Conservation (phyloP, 2,888 invertebrate species). For the Neoitamus cyanurus region DNA sequence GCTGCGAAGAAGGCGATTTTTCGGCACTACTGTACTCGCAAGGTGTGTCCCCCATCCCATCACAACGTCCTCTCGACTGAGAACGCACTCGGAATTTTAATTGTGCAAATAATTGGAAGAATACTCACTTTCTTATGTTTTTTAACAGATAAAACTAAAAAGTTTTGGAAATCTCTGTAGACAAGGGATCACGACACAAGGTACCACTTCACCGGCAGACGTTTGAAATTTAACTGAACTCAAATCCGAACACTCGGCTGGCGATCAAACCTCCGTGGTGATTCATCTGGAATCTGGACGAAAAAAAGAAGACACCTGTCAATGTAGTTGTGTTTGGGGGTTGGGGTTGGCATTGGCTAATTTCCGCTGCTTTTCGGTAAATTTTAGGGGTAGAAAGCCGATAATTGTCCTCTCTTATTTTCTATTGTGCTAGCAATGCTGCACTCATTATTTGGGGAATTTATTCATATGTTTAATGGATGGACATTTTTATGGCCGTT, state of each 20-base stretch:
- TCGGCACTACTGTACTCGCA: not conserved
- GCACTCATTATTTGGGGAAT: not conserved
- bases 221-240: slow-evolving; percentile 36
- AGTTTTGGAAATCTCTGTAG: not conserved
- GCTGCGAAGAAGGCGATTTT: not conserved
- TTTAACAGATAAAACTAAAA: slow-evolving; percentile 16
- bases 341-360: not conserved
- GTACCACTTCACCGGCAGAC: slow-evolving; percentile 26
- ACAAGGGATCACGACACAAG: not conserved
- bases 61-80: not conserved
- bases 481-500: not conserved
- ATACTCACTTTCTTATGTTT: slow-evolving; percentile 15
- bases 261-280: not conserved
- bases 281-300: not conserved
- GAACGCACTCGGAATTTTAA: not conserved
- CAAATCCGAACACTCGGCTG: not conserved
- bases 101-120: not conserved
- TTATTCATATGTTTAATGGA: not conserved
- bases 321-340: not conserved
- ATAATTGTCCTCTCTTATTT: not conserved
- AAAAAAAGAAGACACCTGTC: not conserved
- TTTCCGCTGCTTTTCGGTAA: not conserved
- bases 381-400: not conserved
- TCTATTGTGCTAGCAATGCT: not conserved
- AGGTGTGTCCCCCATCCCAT: slow-evolving; percentile 14